Conservation (phyloP, 2,113 vertebrate genomes). For the Mus pahari region DNA sequence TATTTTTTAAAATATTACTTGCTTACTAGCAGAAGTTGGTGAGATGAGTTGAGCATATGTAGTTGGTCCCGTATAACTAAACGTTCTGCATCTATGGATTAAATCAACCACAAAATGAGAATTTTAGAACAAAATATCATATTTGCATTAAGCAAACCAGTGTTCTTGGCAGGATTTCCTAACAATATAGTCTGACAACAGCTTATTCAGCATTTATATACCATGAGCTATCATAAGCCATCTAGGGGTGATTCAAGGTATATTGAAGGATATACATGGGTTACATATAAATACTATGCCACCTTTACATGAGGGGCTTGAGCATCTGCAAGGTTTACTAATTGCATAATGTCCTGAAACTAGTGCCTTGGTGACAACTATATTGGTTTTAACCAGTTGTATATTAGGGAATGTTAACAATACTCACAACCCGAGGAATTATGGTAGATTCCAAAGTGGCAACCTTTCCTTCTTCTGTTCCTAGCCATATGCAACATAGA, state of each 20-base stretch:
- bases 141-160: background rate
- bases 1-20: background rate
- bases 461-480: background rate
- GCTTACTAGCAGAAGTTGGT: background rate
- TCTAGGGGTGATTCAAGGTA: background rate
- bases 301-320: too few species aligned
- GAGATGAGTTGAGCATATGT: background rate
- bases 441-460: background rate
- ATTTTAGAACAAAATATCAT: background rate
- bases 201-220: background rate
- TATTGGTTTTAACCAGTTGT: background rate
- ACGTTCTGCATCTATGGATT: background rate
- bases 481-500: background rate
- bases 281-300: background rate
- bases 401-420: background rate
- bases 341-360: background rate
- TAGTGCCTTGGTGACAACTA: background rate
- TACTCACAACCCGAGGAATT: background rate
- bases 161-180: background rate
- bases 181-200: background rate
- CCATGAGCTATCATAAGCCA: background rate
- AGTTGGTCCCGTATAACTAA: background rate
- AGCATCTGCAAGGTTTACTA: background rate
- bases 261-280: accelerated
- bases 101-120: background rate